phyloP scores from a whole-genome alignment of 2,113 vertebrate species.

The Chrysemys picta region DNA sequence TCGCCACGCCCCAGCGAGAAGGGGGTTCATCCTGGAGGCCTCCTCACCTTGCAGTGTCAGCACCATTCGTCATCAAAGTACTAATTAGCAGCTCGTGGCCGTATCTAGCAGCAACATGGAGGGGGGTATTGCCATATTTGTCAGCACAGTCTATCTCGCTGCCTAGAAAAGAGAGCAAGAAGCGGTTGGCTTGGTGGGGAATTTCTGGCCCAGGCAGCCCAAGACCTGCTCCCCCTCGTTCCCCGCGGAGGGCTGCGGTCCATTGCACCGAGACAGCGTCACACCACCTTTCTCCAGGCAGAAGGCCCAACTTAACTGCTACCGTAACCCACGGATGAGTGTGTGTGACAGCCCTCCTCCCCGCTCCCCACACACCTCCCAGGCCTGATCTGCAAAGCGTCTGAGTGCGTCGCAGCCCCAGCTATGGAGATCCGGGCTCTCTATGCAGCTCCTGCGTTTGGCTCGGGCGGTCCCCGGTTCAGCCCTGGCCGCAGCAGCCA shows the following conservation, averaged over 20 bases:
- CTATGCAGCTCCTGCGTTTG: rapidly evolving
- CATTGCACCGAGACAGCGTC: rapidly evolving
- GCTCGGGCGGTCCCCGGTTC: rapidly evolving
- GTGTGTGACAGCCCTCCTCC: too few relatives aligned
- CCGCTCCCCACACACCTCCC: too few relatives aligned
- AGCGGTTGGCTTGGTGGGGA: not conserved
- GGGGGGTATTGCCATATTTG: slow-evolving; percentile 91
- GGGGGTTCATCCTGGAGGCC: not conserved
- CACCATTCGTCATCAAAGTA: slow-evolving; percentile 95
- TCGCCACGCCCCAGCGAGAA: not conserved
- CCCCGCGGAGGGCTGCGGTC: too few relatives aligned
- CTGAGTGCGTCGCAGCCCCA: too few relatives aligned
- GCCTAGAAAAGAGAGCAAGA: slow-evolving; percentile 74
- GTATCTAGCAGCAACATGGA: slow-evolving; percentile 94
- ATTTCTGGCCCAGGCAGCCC: rapidly evolving
- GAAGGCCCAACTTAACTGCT: rapidly evolving
- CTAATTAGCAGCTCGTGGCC: slow-evolving; percentile 97
- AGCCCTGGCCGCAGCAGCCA: rapidly evolving
- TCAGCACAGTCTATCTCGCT: slow-evolving; percentile 94
- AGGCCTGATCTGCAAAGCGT: too few relatives aligned
- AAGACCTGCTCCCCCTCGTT: not conserved
- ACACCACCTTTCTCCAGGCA: rapidly evolving
- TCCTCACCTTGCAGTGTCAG: slow-evolving; percentile 89
- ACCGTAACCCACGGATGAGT: not conserved
- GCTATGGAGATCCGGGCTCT: rapidly evolving